Conservation (phyloP, 2,113 vertebrate genomes). For the Hymenochirus boettgeri region DNA sequence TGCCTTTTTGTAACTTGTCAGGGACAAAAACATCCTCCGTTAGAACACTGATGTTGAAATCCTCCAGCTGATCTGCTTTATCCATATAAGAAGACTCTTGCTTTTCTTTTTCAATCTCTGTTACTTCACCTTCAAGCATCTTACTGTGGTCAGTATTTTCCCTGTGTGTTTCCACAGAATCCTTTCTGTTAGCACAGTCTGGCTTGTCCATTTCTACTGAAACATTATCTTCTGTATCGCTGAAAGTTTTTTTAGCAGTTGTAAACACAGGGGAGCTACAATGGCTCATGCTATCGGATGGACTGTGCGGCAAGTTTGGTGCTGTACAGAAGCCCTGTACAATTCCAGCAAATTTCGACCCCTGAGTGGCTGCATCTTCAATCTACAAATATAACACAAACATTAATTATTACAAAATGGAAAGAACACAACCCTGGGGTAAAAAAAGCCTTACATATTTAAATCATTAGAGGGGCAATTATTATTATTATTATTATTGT, state of each 20-base stretch:
- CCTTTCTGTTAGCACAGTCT: constrained; percentile 42
- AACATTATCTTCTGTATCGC: constrained; percentile 35
- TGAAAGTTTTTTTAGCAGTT: constrained; percentile 45
- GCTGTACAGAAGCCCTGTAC: constrained; percentile 73
- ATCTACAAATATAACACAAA: constrained; percentile 67
- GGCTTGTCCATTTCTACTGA: constrained; percentile 42
- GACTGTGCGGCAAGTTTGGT: constrained; percentile 49
- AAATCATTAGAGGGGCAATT: no score
- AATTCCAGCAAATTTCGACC: constrained; percentile 87
- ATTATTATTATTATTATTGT: no score
- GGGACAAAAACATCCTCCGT: constrained; percentile 27
- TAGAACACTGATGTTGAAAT: background rate
- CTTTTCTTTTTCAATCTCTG: constrained; percentile 38
- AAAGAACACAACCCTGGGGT: no score
- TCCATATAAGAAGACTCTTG: constrained; percentile 18
- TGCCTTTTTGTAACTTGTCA: constrained; percentile 24
- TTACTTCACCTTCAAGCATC: constrained; percentile 41
- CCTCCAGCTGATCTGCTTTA: constrained; percentile 15
- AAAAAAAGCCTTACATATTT: no score
- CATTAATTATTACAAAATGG: background rate
- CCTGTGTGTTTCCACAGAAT: constrained; percentile 23
- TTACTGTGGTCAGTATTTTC: constrained; percentile 40
- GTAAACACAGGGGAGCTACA: constrained; percentile 59
- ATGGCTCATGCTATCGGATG: constrained; percentile 55
- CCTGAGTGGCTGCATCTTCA: constrained; percentile 88